Evolutionary conservation across 2,797 vertebrate species (phyloP).

Genomic region (Anguilla anguilla): DNA sequence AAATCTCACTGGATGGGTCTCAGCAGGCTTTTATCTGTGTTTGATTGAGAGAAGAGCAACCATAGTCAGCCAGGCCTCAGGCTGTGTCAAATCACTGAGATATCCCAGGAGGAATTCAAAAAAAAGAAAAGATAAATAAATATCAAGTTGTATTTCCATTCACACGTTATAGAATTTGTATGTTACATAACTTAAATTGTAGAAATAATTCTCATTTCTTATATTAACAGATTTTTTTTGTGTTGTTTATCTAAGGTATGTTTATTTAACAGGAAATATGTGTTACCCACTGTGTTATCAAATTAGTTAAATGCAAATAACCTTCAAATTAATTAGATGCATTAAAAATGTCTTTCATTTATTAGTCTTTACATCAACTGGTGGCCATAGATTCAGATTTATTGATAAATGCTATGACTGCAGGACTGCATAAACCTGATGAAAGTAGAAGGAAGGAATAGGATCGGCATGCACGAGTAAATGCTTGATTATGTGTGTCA

Average conservation of each 20-base stretch:
- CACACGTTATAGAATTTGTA: not conserved
- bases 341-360: conserved; percentile 14
- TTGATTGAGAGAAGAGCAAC: not conserved
- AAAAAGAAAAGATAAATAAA: not conserved
- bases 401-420: not conserved
- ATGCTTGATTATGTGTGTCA: not conserved
- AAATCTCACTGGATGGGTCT: conserved; percentile 7
- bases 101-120: not conserved
- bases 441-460: not conserved
- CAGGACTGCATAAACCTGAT: not conserved
- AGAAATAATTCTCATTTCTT: not conserved
- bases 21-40: not conserved
- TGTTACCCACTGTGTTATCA: not conserved
- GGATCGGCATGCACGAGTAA: not conserved
- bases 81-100: not conserved
- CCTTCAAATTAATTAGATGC: conserved; percentile 1
- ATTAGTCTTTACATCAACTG: conserved; percentile 9
- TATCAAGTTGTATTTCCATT: not conserved
- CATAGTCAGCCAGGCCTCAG: not conserved
- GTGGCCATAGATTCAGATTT: not conserved
- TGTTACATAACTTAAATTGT: not conserved
- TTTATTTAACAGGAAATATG: not conserved
- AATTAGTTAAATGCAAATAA: not conserved
- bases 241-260: not conserved
- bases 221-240: not conserved